A percentile compares a stretch with the other conserved stretches of the same genome.
Conservation (phyloP, 1,140 invertebrate species). For the Achroia grisella region DNA sequence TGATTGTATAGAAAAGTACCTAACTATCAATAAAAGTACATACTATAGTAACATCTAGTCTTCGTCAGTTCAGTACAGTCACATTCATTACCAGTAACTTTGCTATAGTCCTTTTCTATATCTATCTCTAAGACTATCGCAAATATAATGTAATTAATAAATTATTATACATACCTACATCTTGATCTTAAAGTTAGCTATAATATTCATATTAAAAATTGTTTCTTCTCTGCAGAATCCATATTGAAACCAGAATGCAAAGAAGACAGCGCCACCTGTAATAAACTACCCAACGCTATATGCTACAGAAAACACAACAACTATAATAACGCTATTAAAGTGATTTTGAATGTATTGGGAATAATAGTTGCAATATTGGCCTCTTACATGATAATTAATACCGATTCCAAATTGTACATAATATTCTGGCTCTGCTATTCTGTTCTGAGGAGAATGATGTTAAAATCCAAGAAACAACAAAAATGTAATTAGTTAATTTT, state of each 20-base stretch:
- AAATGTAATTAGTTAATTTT: slow-evolving; percentile 3
- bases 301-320: not conserved
- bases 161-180: too few species aligned
- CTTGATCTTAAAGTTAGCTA: too few species aligned
- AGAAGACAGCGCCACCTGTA: slow-evolving; percentile 22
- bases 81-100: too few species aligned
- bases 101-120: too few species aligned
- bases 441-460: slow-evolving; percentile 43
- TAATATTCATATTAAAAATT: not conserved
- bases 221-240: slow-evolving; percentile 13
- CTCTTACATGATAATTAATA: slow-evolving; percentile 48
- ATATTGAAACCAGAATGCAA: slow-evolving; percentile 12
- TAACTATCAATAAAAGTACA: too few species aligned
- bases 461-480: slow-evolving; percentile 32
- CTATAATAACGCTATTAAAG: slow-evolving; percentile 8
- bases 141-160: too few species aligned
- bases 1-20: too few species aligned
- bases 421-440: slow-evolving; percentile 56
- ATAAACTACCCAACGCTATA: slow-evolving; percentile 5
- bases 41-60: too few species aligned
- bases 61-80: too few species aligned
- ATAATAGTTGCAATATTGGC: slow-evolving; percentile 45
- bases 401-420: slow-evolving; percentile 50
- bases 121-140: too few species aligned
- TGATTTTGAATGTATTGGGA: slow-evolving; percentile 40